These are phyloP conservation scores for Holothuria leucospilota DNA, from an alignment of 53 echinoderm and acorn worm genomes.

Conservation along the genomic window DNA sequence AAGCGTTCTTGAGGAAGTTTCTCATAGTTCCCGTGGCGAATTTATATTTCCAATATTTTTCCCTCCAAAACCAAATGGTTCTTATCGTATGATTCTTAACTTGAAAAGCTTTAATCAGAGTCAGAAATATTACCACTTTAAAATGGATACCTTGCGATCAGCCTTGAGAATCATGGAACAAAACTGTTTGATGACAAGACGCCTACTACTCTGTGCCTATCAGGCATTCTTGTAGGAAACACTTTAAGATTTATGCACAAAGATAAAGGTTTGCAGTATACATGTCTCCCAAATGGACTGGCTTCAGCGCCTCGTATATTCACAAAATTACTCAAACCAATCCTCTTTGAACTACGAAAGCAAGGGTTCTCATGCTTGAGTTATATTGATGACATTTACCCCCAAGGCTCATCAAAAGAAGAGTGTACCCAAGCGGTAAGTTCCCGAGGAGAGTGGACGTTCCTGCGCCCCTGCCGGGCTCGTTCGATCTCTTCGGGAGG, in stretches of 20 bases:
- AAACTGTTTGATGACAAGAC: conserved; percentile 13
- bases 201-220: conserved; percentile 12
- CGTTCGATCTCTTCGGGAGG: too few species aligned
- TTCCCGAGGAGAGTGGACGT: too few species aligned
- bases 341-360: conserved; percentile 3
- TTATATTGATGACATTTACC: conserved; percentile 28
- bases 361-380: not conserved
- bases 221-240: not conserved
- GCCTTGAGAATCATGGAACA: not conserved
- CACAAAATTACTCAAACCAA: too few species aligned
- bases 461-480: too few species aligned
- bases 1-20: too few species aligned
- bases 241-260: not conserved
- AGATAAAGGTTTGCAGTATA: not conserved
- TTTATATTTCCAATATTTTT: too few species aligned
- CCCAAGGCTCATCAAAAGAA: not conserved
- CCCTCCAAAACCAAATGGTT: conserved; percentile 34
- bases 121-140: not conserved
- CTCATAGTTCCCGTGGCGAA: too few species aligned
- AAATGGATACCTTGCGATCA: too few species aligned
- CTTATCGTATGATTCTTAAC: conserved; percentile 41
- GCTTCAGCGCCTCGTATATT: too few species aligned
- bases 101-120: conserved; percentile 13
- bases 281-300: not conserved
- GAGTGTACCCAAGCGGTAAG: too few species aligned